Conservation (phyloP, 2,113 vertebrate species). For the Trochalopteron elliotii region DNA sequence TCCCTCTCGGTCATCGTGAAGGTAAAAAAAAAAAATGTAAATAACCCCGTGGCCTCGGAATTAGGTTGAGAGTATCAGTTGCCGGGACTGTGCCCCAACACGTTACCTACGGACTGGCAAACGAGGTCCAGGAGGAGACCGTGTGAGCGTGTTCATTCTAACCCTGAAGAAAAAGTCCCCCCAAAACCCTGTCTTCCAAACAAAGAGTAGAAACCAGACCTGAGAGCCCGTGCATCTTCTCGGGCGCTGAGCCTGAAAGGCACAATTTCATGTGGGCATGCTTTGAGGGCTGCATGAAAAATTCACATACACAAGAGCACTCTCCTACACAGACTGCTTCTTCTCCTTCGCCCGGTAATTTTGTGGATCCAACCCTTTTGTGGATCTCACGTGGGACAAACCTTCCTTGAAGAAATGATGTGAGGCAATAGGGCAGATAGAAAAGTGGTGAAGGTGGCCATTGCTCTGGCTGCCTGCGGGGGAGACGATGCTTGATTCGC, state of each 20-base stretch:
- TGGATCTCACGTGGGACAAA: neutral
- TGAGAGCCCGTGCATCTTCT: neutral
- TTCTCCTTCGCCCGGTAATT: neutral
- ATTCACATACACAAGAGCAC: neutral
- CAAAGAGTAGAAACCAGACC: neutral
- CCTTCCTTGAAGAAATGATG: neutral
- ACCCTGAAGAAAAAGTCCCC: neutral
- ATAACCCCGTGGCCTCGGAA: neutral
- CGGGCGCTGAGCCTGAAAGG: neutral
- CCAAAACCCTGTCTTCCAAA: neutral
- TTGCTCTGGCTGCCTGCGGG: neutral
- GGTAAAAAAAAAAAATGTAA: neutral
- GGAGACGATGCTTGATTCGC: neutral
- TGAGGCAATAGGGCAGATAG: neutral
- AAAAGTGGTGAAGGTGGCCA: neutral
- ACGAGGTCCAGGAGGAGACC: neutral
- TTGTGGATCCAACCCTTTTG: neutral
- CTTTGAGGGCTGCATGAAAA: neutral
- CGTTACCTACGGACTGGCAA: neutral
- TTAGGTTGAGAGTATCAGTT: neutral
- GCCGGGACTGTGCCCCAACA: accelerated
- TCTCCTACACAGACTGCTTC: neutral
- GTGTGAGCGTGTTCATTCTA: neutral
- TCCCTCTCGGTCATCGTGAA: neutral
- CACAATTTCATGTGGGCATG: neutral